phyloP scores from a whole-genome alignment of 2,113 vertebrate genomes.

The chimpanzee (Pan troglodytes) region NHGRI_mPanTro3-v2.1_pri NC_072404.2:143529501-143530000 shows the following conservation, averaged over 20 bases:
- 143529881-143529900: background rate
- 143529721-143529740: background rate
- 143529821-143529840: background rate
- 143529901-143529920: background rate
- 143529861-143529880: background rate
- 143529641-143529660: background rate
- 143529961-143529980: background rate
- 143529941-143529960: background rate
- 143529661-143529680: background rate
- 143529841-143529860: background rate
- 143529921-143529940: background rate
- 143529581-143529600: background rate
- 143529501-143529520: background rate
- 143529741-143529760: background rate
- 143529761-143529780: background rate
- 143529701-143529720: background rate
- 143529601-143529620: background rate
- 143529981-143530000: background rate
- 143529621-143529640: background rate
- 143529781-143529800: background rate
- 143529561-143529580: background rate
- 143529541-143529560: background rate
- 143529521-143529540: background rate
- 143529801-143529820: background rate
- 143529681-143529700: background rate